Conservation (phyloP, 2,888 invertebrate genomes). For the Cybosia mesomella region DNA sequence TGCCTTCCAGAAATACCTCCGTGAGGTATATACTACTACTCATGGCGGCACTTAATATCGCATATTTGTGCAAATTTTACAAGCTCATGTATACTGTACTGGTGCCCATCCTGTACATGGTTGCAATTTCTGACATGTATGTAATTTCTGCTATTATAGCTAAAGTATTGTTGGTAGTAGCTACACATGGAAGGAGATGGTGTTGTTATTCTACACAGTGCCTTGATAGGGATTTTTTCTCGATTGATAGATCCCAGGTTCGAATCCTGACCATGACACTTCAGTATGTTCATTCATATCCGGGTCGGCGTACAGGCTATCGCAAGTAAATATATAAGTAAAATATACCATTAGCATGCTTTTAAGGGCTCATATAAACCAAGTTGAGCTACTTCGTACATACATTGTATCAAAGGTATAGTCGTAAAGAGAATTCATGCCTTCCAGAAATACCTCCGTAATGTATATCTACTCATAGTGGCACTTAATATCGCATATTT, state of each 20-base stretch:
- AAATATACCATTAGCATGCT: slow-evolving; percentile 3
- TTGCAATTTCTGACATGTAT: background rate
- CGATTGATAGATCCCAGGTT: no score
- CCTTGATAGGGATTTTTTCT: background rate
- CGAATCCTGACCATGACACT: no score
- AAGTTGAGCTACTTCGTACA: slow-evolving; percentile 10
- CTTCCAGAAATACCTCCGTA: slow-evolving; percentile 7
- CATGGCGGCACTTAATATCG: slow-evolving; percentile 3
- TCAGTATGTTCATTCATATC: background rate
- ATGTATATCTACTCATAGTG: slow-evolving; percentile 4
- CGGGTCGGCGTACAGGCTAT: background rate
- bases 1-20: slow-evolving; percentile 8
- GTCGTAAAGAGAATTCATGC: slow-evolving; percentile 16
- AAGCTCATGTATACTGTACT: background rate
- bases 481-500: slow-evolving; percentile 2
- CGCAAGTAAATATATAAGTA: slow-evolving; percentile 14
- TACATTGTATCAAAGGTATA: slow-evolving; percentile 14
- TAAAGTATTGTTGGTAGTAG: background rate
- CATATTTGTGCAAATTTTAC: slow-evolving; percentile 4
- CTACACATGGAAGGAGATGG: background rate
- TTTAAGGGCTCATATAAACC: slow-evolving; percentile 2
- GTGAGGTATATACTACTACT: slow-evolving; percentile 7
- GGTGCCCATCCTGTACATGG: background rate
- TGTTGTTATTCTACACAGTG: no score
- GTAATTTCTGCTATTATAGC: background rate